A percentile compares a stretch with the other conserved stretches of the same genome.
Evolutionary conservation across 2,888 invertebrate genomes (phyloP).

Genomic region (Leucania comma): DNA sequence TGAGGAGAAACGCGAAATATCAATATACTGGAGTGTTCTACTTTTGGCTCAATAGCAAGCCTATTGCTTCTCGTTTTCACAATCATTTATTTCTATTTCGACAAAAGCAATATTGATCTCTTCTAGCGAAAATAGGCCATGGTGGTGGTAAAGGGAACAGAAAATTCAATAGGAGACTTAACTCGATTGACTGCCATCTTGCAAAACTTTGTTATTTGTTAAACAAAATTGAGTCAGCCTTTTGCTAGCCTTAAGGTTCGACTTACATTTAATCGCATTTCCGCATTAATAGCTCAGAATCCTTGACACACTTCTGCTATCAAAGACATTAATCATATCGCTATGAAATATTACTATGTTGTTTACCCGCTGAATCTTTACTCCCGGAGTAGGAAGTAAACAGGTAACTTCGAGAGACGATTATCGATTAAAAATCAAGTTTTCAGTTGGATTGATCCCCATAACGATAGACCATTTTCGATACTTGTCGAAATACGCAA

Average conservation of each 20-base stretch:
- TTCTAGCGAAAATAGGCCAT: slow-evolving; percentile 19
- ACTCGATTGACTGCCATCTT: slow-evolving; percentile 12
- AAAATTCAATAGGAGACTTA: slow-evolving; percentile 25
- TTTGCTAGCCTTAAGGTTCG: slow-evolving; percentile 1
- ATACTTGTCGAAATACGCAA: not conserved
- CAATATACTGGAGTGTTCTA: not conserved
- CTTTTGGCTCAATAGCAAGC: not conserved
- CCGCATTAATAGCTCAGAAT: slow-evolving; percentile 27
- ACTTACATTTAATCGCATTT: slow-evolving; percentile 21
- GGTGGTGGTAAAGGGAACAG: not conserved
- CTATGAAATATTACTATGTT: slow-evolving; percentile 40
- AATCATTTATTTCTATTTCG: slow-evolving; percentile 27
- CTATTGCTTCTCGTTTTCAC: not conserved
- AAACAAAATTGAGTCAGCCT: slow-evolving; percentile 12
- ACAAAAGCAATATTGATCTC: slow-evolving; percentile 24
- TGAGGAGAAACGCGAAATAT: slow-evolving; percentile 3
- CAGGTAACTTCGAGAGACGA: not conserved
- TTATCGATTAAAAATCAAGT: not conserved
- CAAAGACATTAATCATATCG: slow-evolving; percentile 39
- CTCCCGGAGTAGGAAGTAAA: not conserved
- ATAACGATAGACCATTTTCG: not conserved
- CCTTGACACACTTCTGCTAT: slow-evolving; percentile 27
- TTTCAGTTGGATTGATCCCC: not conserved
- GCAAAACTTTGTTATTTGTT: slow-evolving; percentile 24
- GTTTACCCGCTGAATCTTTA: slow-evolving; percentile 28